Percentiles rank a stretch among this genome's conserved stretches.
Evolutionary conservation across 1,140 invertebrate genomes (phyloP).

Genomic region (Nomia melanderi): DNA sequence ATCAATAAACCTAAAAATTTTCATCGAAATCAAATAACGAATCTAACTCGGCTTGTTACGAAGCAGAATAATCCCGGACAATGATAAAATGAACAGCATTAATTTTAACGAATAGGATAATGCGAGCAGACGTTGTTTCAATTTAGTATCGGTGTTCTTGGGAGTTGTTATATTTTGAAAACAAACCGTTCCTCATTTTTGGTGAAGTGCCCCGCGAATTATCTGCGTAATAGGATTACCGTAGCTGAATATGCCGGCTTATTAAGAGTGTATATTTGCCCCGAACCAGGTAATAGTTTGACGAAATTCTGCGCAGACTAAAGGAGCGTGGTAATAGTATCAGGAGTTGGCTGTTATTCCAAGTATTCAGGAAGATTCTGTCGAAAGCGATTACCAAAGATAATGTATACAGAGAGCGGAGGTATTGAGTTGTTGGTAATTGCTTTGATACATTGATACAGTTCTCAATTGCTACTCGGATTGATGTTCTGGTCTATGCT

Average conservation of each 20-base stretch:
- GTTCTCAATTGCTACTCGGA: conserved; percentile 22
- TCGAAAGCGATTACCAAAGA: conserved; percentile 18
- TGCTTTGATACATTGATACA: conserved; percentile 67
- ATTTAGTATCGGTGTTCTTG: not conserved
- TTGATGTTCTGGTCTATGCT: not conserved
- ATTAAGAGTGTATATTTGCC: not conserved
- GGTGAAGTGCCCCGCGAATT: not conserved
- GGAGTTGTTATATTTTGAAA: not conserved
- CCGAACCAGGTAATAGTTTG: conserved; percentile 1
- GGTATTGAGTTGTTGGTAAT: conserved; percentile 65
- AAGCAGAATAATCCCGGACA: too few relatives aligned
- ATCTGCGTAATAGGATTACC: conserved; percentile 15
- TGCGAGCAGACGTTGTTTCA: not conserved
- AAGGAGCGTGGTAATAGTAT: conserved; percentile 64
- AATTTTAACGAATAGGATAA: not conserved
- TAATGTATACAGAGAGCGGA: conserved; percentile 28
- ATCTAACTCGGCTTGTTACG: too few relatives aligned
- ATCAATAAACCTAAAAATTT: too few relatives aligned
- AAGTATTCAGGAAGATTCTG: conserved; percentile 49
- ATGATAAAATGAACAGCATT: too few relatives aligned
- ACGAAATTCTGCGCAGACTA: conserved; percentile 35
- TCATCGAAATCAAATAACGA: too few relatives aligned
- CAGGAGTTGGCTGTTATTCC: conserved; percentile 70
- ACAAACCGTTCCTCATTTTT: not conserved
- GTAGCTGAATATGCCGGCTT: not conserved